Evolutionary conservation across 1,140 invertebrate genomes (phyloP).

Genomic region (Drosophila sproati): DNA sequence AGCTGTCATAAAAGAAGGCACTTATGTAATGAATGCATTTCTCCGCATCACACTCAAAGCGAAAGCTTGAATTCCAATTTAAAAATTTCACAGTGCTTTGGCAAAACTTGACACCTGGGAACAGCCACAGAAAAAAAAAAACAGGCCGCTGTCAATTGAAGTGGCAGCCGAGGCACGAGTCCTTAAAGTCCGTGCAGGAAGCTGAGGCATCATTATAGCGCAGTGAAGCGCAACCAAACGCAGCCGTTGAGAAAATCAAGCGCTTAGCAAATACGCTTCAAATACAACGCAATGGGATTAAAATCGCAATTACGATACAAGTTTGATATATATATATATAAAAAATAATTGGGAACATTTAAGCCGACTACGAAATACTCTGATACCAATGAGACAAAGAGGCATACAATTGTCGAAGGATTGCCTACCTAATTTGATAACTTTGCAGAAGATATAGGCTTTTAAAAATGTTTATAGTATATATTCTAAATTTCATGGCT

Average conservation of each 20-base stretch:
- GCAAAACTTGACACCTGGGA: conserved; percentile 18
- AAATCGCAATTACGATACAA: conserved; percentile 60
- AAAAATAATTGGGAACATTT: too few species aligned
- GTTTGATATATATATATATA: too few species aligned
- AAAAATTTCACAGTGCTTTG: conserved; percentile 7
- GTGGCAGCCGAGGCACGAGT: conserved; percentile 34
- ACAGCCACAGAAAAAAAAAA: background rate
- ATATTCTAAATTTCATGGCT: too few species aligned
- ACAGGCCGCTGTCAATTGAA: conserved; percentile 43
- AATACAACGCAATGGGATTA: conserved; percentile 73
- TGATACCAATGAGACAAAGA: too few species aligned
- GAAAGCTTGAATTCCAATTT: background rate
- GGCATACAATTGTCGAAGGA: background rate
- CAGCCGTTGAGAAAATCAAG: conserved; percentile 69
- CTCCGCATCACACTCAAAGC: too few species aligned
- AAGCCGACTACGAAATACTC: too few species aligned
- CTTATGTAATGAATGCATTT: too few species aligned
- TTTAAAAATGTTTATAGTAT: too few species aligned
- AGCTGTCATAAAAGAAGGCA: too few species aligned
- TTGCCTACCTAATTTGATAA: too few species aligned
- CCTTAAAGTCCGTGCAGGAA: conserved; percentile 22
- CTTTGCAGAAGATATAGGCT: too few species aligned
- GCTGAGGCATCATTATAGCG: conserved; percentile 64
- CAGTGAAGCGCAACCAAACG: conserved; percentile 37
- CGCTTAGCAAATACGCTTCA: conserved; percentile 55